These are phyloP conservation scores for Turritopsis rubra DNA, from an alignment of 30 jellyfish, hydroid and myxozoan species.

Conservation along the genomic window DNA sequence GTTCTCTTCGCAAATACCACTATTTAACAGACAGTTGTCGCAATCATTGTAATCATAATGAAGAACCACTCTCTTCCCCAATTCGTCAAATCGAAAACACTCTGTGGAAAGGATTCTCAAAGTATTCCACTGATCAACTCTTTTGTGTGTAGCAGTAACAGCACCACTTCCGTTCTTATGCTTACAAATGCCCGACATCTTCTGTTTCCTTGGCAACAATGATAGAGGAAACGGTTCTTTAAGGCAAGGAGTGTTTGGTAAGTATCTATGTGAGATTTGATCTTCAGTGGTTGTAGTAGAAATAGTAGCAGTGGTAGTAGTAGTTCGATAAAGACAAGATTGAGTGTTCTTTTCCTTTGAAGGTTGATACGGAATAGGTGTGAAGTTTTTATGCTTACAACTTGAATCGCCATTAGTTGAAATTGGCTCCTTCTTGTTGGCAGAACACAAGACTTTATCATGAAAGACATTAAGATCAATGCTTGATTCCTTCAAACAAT, in stretches of 20 bases:
- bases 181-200: too few species aligned
- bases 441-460: not conserved
- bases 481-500: not conserved
- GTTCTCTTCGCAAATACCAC: not conserved
- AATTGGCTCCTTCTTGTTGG: too few species aligned
- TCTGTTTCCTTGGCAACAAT: too few species aligned
- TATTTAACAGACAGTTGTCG: not conserved
- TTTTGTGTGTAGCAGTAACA: not conserved
- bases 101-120: not conserved
- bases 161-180: not conserved
- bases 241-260: too few species aligned
- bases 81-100: not conserved
- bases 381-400: not conserved
- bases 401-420: not conserved
- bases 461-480: not conserved
- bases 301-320: not conserved
- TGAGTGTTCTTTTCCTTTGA: not conserved
- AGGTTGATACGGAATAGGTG: too few species aligned
- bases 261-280: too few species aligned
- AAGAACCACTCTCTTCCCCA: not conserved
- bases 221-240: too few species aligned
- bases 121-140: not conserved
- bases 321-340: not conserved
- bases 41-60: not conserved
- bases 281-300: too few species aligned